Base-by-base conservation (phyloP, 2,797 vertebrate genomes). In the Microcaecilia unicolor region DNA sequence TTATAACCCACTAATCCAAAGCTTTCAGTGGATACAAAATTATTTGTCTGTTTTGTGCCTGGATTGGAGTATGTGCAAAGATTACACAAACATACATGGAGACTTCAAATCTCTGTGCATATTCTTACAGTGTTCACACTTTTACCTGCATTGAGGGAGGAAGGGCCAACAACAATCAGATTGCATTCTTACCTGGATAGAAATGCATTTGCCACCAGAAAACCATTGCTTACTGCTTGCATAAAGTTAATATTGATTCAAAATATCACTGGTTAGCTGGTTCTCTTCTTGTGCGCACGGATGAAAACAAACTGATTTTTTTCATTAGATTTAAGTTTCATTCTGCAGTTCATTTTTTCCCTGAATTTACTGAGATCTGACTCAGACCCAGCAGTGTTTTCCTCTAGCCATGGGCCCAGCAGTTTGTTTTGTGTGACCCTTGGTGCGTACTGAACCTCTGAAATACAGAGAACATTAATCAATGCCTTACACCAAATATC, bases 361-460 rank as follows among this genome's bases (percentile, higher is more conserved):
- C 67, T 70, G 70, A 58, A 70, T 78, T 76, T 81, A 76, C 72
- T 75, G 70, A 81, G 78, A 79, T 78, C 67, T 72, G 74, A 74
- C 72, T 78, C 74, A 76, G 76, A 71, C 62, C 70, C 64, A 19
- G 37, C 79, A 72, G 70, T 78, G 71, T 74, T 75, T 68, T 76
- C 65, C 67, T 77, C 58, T 65, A 70, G 71, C 67, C 68, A 53
- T 34, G 35, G 6, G 58, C 61, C 43, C 31, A 55, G 64, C 42
- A 43, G 62, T 68, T 60, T 52, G 54, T 65, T 55, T 54, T 51
- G 57, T 68, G 71, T 72, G 74, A 72, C 59, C 65, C 51, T 51
- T 67, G 74, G 67, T 75, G 72, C 71, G 72, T 74, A 72, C 51
- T 78, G 76, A 81, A 75, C 74, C 67, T 79, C 76, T 74, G 68